Evolutionary conservation across 2,113 vertebrate genomes (phyloP), one percentile per base, ranked within the genome.

Genomic region (Pollimyrus isidori): DNA sequence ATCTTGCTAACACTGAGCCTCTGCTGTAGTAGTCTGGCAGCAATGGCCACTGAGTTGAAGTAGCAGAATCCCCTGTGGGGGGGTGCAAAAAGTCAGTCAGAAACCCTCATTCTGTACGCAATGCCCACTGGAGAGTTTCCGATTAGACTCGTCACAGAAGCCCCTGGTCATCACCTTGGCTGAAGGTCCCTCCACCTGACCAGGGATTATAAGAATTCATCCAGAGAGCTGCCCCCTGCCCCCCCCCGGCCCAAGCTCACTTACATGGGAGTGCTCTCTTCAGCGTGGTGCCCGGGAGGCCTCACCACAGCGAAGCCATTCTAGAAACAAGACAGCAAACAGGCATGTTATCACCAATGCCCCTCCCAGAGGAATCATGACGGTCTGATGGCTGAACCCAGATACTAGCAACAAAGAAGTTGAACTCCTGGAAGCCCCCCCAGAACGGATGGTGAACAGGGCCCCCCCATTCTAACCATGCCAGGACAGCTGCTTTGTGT

Each of bases 181-280:
- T 83, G 19, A 48, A 46, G 42, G 42, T 45, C 42, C 42, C 21
- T 45, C 39, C 19, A 46, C 23, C n/a, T 65, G 58, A 65, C n/a
- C 58, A 3, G 58, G n/a, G 58, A 65, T 10, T 65, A 26, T n/a
- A 65, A 7, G 23, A 62, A n/a, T n/a, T n/a, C 58, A 62, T 23
- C 7, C 58, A 65, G 73, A 42, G 39, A 23, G 82, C 82, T 0
- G 15, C 83, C n/a, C 56, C 82, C 9, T 3, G 65, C 13, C n/a
- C 82, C 21, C 46, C 39, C 15, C 15, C 0, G 9, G n/a, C 62
- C 62, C 62, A 6, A 11, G 84, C 85, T 19, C 42, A 96, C 98
- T 97, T 91, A 99, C 98, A 99, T 99, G 39, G 98, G 98, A 0
- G 98, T 98, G 94, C 97, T 99, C 94, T 99, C 98, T 93, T 99